These are phyloP conservation scores for Anhinga rufa DNA, from an alignment of 2,113 vertebrate species.

Conservation along the genomic window DNA sequence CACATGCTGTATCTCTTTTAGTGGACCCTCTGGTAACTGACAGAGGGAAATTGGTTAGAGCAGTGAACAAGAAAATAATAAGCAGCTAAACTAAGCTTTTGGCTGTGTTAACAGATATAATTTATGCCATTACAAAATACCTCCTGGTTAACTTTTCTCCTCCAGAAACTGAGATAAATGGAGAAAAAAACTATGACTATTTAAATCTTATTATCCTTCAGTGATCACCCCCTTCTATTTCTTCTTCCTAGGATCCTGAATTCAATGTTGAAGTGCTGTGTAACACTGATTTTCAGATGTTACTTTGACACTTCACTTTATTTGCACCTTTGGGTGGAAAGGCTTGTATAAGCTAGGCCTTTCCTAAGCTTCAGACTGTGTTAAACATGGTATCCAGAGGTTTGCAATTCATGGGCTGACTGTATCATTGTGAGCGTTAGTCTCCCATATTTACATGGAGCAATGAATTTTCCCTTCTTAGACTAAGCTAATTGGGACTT, in stretches of 20 bases:
- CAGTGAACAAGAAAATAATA: neutral
- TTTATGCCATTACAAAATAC: neutral
- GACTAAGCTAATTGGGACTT: neutral
- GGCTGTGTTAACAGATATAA: neutral
- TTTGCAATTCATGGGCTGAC: neutral
- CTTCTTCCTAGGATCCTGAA: neutral
- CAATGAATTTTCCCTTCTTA: neutral
- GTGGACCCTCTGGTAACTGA: neutral
- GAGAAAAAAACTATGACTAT: neutral
- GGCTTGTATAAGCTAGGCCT: neutral
- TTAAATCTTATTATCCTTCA: neutral
- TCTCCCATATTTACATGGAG: neutral
- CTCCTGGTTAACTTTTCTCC: neutral
- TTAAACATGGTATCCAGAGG: neutral
- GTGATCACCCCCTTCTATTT: neutral
- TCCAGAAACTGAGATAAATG: neutral
- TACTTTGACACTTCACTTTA: neutral
- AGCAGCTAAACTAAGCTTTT: neutral
- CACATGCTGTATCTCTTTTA: neutral
- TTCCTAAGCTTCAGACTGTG: neutral
- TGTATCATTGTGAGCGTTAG: neutral
- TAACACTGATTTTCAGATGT: neutral
- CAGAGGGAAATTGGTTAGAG: neutral
- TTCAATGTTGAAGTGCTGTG: neutral
- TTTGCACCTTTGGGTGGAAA: neutral